Conservation (phyloP, 2,113 vertebrate genomes). For the Thalassoma bifasciatum region DNA sequence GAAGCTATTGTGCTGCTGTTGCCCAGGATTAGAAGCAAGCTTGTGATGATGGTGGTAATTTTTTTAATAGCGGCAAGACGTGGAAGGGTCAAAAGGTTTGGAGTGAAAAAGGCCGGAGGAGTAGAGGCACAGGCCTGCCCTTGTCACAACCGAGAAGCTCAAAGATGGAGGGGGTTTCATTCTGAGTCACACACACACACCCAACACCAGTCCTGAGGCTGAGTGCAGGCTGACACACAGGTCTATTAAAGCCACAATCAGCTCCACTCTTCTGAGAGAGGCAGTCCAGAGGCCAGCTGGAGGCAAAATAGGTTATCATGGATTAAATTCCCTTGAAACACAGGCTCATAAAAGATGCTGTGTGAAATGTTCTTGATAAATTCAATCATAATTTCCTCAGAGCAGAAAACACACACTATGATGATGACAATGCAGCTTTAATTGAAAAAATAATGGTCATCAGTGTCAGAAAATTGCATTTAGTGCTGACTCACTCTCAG, state of each 20-base stretch:
- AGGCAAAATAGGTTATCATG: constrained; percentile 49
- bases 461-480: background rate
- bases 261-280: constrained; percentile 18
- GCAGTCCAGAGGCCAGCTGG: constrained; percentile 39
- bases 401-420: background rate
- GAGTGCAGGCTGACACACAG: constrained; percentile 50
- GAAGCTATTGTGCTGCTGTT: constrained; percentile 48
- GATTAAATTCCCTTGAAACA: constrained; percentile 49
- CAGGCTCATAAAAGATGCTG: background rate
- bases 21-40: constrained; percentile 45
- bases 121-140: constrained; percentile 58
- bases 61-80: constrained; percentile 44
- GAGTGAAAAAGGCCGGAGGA: constrained; percentile 40
- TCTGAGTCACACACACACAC: constrained; percentile 63
- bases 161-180: constrained; percentile 42
- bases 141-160: constrained; percentile 60
- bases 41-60: constrained; percentile 34
- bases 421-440: background rate
- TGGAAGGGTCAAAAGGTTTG: constrained; percentile 43
- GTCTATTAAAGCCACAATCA: constrained; percentile 71
- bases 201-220: constrained; percentile 59
- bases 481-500: background rate
- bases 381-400: background rate
- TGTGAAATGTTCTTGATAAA: background rate
- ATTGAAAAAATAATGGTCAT: background rate